Conservation (phyloP, 2,888 invertebrate genomes). For the Pardosa pseudoannulata region DNA sequence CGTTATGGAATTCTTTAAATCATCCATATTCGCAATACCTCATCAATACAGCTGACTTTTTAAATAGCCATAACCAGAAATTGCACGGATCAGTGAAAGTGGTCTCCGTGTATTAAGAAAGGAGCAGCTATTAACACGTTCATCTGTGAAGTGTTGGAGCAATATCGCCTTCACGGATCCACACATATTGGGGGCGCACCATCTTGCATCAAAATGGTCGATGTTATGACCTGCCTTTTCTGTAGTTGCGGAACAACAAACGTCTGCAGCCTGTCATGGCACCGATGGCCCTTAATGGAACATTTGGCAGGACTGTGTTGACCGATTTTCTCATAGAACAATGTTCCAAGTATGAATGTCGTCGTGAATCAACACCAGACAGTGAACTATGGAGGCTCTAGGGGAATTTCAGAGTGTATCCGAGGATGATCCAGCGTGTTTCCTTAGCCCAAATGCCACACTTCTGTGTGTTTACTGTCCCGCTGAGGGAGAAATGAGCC, state of each 20-base stretch:
- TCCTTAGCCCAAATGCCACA: conserved; percentile 11
- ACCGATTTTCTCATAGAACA: neutral
- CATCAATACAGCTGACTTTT: too few species aligned
- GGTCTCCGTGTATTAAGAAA: conserved; percentile 9
- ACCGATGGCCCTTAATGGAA: neutral
- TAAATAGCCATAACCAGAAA: conserved; percentile 10
- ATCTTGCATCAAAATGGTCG: too few species aligned
- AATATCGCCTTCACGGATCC: conserved; percentile 4
- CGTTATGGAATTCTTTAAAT: too few species aligned
- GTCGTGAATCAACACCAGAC: too few species aligned
- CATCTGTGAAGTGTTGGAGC: too few species aligned
- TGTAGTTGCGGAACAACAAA: neutral
- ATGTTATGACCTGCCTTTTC: neutral
- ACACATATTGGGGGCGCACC: neutral
- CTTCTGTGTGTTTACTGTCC: too few species aligned
- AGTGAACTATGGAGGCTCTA: too few species aligned
- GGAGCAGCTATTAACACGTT: conserved; percentile 8
- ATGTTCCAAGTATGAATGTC: neutral
- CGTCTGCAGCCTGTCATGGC: neutral
- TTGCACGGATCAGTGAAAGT: neutral
- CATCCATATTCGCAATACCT: too few species aligned
- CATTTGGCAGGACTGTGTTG: neutral
- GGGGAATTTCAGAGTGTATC: neutral
- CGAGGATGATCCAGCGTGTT: too few species aligned
- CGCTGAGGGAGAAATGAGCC: too few species aligned